These are phyloP conservation scores for Wiebesia pumilae DNA, from an alignment of 1,140 invertebrate genomes.

Conservation along the genomic window DNA sequence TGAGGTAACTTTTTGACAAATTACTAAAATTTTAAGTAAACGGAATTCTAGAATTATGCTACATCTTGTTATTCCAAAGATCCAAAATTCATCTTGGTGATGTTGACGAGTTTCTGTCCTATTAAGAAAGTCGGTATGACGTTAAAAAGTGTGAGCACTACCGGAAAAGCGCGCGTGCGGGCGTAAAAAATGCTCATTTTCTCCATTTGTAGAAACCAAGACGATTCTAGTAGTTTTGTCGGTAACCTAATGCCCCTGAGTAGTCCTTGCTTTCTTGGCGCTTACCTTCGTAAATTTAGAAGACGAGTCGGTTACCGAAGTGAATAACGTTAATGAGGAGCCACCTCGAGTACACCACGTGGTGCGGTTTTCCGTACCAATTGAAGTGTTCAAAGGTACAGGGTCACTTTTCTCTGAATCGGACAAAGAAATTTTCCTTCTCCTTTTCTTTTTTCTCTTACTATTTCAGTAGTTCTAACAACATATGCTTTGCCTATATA, in stretches of 20 bases:
- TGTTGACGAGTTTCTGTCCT: too few species aligned
- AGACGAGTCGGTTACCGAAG: not conserved
- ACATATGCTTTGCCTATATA: not conserved
- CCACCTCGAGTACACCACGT: not conserved
- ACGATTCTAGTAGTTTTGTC: not conserved
- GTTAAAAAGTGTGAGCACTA: too few species aligned
- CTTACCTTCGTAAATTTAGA: not conserved
- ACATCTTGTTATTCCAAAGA: too few species aligned
- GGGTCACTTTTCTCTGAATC: not conserved
- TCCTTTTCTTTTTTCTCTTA: not conserved
- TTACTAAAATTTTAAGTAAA: too few species aligned
- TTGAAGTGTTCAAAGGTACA: too few species aligned
- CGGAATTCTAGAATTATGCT: too few species aligned
- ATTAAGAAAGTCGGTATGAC: too few species aligned
- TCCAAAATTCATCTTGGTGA: too few species aligned
- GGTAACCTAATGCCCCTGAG: not conserved
- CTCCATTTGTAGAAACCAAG: not conserved
- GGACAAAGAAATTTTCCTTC: not conserved
- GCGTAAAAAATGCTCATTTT: not conserved
- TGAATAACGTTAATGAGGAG: not conserved
- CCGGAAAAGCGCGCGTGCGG: too few species aligned
- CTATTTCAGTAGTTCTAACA: not conserved
- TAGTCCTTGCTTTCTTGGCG: not conserved
- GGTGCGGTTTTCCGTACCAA: not conserved
- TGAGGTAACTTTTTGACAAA: too few species aligned